These are phyloP conservation scores for Melanostoma mellinum DNA, from an alignment of 2,888 invertebrate genomes.

Conservation along the genomic window DNA sequence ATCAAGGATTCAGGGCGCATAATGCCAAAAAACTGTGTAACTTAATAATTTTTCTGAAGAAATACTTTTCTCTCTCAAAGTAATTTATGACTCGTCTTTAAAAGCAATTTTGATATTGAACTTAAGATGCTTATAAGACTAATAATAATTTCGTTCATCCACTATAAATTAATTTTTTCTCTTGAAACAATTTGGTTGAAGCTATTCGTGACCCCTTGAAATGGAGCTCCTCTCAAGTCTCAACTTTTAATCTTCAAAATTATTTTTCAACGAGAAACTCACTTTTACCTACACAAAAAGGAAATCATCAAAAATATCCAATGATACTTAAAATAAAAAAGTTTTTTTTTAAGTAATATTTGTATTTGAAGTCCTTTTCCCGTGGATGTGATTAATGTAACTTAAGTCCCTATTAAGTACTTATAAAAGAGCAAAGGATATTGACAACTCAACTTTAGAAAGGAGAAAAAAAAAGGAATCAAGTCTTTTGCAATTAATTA, in stretches of 20 bases:
- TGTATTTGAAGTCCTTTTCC: slow-evolving; percentile 16
- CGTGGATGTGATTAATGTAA: slow-evolving; percentile 55
- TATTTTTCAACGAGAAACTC: slow-evolving; percentile 32
- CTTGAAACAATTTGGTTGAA: no score
- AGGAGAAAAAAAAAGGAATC: slow-evolving; percentile 18
- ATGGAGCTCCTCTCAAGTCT: neutral
- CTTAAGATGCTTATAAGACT: no score
- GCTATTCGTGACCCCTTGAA: no score
- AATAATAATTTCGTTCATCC: no score
- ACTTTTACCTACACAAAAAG: slow-evolving; percentile 19
- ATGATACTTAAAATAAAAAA: slow-evolving; percentile 26
- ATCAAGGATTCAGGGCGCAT: no score
- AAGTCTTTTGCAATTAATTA: slow-evolving; percentile 53
- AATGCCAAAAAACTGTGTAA: no score
- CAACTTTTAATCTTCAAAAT: slow-evolving; percentile 23
- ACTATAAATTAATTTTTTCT: no score
- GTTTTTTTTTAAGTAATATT: slow-evolving; percentile 14
- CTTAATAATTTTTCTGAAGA: no score
- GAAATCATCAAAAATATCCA: slow-evolving; percentile 24
- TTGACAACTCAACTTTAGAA: slow-evolving; percentile 23
- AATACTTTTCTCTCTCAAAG: no score
- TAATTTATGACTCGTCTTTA: no score
- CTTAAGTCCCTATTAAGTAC: slow-evolving; percentile 88
- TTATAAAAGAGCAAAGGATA: slow-evolving; percentile 82
- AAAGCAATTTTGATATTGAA: no score